Evolutionary conservation across 2,888 invertebrate species (phyloP), one percentile per base, ranked within the genome.

Genomic region (Hemistola chrysoprasaria): DNA sequence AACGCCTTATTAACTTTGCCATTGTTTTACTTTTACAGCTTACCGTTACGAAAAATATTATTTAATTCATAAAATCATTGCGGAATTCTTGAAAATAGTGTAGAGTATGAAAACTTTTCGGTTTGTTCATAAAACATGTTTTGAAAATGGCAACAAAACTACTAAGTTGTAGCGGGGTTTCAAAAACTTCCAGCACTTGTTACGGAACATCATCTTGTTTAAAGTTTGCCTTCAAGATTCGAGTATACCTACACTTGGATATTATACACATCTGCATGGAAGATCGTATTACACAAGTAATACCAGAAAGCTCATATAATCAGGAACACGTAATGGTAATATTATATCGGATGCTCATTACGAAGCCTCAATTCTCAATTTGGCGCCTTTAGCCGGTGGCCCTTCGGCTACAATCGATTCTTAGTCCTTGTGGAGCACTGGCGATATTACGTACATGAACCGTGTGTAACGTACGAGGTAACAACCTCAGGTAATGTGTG

Each of bases 131-230:
- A 16, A 23, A 33, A 25, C 21, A 22, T 32, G 23, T 46, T 41
- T 37, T 31, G 26, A 33, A 39, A 41, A 41, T 21, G 26, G 31
- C 38, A 41, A 40, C 38, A 41, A 37, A 38, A 33, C 38, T 38
- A 16, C 28, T 7, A 29, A 32, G 34, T 28, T 28, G 35, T 16
- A 26, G 29, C 26, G 24, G 9, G 31, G 41, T 50, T 38, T 41
- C 40, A 51, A 48, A 60, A 50, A 50, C 40, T 54, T 60, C 59
- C 26, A 39, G 28, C 47, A 54, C 53, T 61, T 56, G 54, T 55
- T 59, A 56, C 52, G 50, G 53, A 58, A 47, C 56, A 63, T 56
- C 51, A 62, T 63, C 60, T 68, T 66, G 64, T 70, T 65, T 64
- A 62, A 66, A 71, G 53, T 65, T 69, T 34, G 37, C 46, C 33